Conservation (phyloP, 2,797 vertebrate genomes). For the Ficedula albicollis region DNA sequence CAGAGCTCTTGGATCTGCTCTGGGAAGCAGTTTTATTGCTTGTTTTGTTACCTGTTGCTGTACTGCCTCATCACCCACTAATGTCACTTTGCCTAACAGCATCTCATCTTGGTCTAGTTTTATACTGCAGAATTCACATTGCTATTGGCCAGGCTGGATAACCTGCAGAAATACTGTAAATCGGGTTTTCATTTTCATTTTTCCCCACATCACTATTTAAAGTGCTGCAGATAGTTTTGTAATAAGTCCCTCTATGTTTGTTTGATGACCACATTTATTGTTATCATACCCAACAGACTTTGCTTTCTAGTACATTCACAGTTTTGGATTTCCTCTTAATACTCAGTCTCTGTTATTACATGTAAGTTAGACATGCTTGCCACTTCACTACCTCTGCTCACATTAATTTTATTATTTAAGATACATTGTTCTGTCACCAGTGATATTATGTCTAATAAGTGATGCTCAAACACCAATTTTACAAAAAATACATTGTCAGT, state of each 20-base stretch:
- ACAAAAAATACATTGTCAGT: background rate
- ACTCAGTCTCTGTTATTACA: background rate
- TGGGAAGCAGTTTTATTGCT: background rate
- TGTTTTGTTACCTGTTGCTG: background rate
- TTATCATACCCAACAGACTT: constrained; percentile 37
- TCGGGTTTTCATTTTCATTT: constrained; percentile 26
- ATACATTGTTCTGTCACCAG: background rate
- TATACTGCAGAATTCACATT: background rate
- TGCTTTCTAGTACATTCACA: background rate
- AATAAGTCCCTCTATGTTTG: constrained; percentile 28
- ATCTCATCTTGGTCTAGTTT: background rate
- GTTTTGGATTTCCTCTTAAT: constrained; percentile 4
- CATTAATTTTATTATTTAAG: background rate
- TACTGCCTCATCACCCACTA: background rate
- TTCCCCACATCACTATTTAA: background rate
- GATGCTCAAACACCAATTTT: background rate
- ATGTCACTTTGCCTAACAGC: background rate
- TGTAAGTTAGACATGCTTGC: background rate
- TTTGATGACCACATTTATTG: constrained; percentile 38
- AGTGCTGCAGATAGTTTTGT: constrained; percentile 19
- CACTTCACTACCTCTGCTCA: background rate
- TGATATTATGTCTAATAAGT: background rate
- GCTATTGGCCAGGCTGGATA: background rate
- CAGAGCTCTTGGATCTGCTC: background rate
- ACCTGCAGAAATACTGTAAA: constrained; percentile 25